Evolutionary conservation across 2,797 vertebrate genomes (phyloP), one percentile per base, ranked within the genome.

Genomic region (Micromesistius poutassou): DNA sequence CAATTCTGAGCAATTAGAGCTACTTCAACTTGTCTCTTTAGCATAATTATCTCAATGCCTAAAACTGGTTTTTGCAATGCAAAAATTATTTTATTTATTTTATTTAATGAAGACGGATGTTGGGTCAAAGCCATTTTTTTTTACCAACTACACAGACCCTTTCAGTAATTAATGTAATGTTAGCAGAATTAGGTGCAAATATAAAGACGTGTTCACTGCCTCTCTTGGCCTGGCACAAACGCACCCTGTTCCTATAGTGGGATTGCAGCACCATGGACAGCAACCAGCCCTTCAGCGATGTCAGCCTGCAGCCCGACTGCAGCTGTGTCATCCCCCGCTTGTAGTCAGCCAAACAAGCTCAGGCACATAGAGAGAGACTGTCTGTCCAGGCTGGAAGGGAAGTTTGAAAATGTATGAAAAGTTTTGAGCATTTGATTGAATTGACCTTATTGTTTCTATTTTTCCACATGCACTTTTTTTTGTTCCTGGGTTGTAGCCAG

Each of bases 1-100:
- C 84, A 87, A 87, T 76, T 74, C 79, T 78, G 82, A 87, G 85
- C 80, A 89, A 91, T 89, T 87, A 87, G 81, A 82, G 77, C 79
- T 76, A 82, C 80, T 90, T 77, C 79, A 85, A 72, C 91, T 85
- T 28, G 78, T 77, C 12, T 36, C 83, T 89, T 90, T 90, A 89
- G 81, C 86, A 89, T 87, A 82, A 35, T 81, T 82, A 71, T 77
- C 80, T 88, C 78, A 82, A 87, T 80, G 66, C 77, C 80, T 87
- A 79, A 82, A 87, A 85, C 82, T 82, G 87, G 74, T 75, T 80
- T 89, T 82, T 35, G 78, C 72, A 88, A 82, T 78, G 75, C 62
- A 12, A n/a, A n/a, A n/a, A n/a, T n/a, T 28, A 28, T 4, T 28
- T 28, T 12, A 28, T 9, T 68, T n/a, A n/a, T 28, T 68, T 28